Base-by-base conservation (phyloP, 2,797 vertebrate genomes). In the Myotis myotis region DNA sequence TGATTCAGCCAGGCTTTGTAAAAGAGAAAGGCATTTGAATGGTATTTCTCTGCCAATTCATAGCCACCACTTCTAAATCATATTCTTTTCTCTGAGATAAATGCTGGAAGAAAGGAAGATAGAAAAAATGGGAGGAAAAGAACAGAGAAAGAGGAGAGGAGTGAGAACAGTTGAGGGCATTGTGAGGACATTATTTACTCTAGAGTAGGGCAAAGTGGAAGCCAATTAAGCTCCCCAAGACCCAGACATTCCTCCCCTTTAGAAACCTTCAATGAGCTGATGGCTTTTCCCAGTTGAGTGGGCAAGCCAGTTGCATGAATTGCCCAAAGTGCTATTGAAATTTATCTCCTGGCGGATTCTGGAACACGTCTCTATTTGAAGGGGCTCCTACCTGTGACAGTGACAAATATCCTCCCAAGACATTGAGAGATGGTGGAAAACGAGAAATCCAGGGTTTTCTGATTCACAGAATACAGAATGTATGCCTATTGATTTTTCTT, bases 401-500 rank as follows among this genome's bases (percentile, higher is more conserved):
- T 30, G 62, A 95, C 20, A 92, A 86, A 82, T 74, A 51, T 20
- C 38, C 30, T 66, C 49, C 55, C 8, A 72, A 71, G 86, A 72
- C 47, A 66, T 0, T 75, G 55, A 94, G 23, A 74, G 8, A 66
- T 49, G 72, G 36, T 78, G 62, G 44, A 81, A 94, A 96, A 38
- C 3, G 17, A 55, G 38, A 78, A 72, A 72, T 64, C 47, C 41
- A 41, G 41, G 47, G 82, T 47, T 91, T 38, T 36, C 6, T 93
- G 70, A 93, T 76, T 95, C 74, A 15, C 12, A 1, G 71, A 25
- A 9, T 49, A 41, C 25, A 78, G 47, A 92, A 93, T 88, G 86
- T 23, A 64, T 53, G 66, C 38, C n/a, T 87, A 84, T 76, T 75
- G 78, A 93, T 90, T 91, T 96, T 93, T 41, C 53, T 89, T 90